A percentile compares a stretch with the other conserved stretches of the same genome.
phyloP scores from a whole-genome alignment of 2,888 invertebrate species.

The Octodonta nipae region DNA sequence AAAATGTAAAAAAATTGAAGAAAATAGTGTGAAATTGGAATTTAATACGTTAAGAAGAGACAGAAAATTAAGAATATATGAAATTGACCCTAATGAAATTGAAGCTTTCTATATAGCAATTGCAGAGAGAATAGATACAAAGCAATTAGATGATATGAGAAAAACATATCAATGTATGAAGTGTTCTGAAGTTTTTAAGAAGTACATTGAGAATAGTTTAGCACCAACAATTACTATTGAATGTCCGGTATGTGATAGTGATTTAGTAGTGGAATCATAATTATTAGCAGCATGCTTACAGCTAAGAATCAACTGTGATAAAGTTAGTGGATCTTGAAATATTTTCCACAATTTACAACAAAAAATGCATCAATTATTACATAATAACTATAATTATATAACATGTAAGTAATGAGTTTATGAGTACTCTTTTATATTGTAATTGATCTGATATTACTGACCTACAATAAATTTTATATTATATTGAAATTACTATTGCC shows the following conservation, averaged over 20 bases:
- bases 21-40: slow-evolving; percentile 38
- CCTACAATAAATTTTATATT: too few relatives aligned
- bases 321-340: too few relatives aligned
- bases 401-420: too few relatives aligned
- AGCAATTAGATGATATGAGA: slow-evolving; percentile 34
- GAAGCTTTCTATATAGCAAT: slow-evolving; percentile 29
- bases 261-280: slow-evolving; percentile 40
- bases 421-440: too few relatives aligned
- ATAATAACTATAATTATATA: too few relatives aligned
- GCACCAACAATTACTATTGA: slow-evolving; percentile 18
- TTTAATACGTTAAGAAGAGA: slow-evolving; percentile 50
- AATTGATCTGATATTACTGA: too few relatives aligned
- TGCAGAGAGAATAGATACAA: slow-evolving; percentile 20
- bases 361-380: too few relatives aligned
- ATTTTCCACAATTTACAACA: too few relatives aligned
- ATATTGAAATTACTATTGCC: too few relatives aligned
- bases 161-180: slow-evolving; percentile 46
- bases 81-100: slow-evolving; percentile 42
- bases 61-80: slow-evolving; percentile 44
- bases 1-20: slow-evolving; percentile 35
- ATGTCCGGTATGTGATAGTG: slow-evolving; percentile 48
- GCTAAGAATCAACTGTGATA: too few relatives aligned
- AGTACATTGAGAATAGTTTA: slow-evolving; percentile 29
- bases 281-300: too few relatives aligned
- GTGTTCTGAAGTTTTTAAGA: slow-evolving; percentile 47